Evolutionary conservation across 2,113 vertebrate species (phyloP).

Genomic region (Gorsachius goisagi): DNA sequence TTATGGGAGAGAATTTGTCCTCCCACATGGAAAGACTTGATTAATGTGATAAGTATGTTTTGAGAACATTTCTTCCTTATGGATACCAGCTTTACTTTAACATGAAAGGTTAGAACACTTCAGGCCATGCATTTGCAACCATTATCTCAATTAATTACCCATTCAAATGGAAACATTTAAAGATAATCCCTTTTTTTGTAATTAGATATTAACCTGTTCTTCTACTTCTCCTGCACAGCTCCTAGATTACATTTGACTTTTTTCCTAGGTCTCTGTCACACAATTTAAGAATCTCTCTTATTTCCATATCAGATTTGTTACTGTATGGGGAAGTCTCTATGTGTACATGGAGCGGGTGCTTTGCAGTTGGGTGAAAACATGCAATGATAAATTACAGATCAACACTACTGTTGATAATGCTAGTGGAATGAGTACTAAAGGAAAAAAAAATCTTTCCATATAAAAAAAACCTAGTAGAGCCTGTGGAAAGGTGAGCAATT

Average conservation of each 20-base stretch:
- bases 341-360: accelerated
- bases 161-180: neutral
- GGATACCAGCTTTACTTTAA: neutral
- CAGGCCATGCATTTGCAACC: neutral
- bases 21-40: neutral
- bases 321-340: neutral
- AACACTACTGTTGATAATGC: neutral
- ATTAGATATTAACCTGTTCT: neutral
- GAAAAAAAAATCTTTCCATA: neutral
- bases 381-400: neutral
- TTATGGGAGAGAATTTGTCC: neutral
- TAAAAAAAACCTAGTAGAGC: neutral
- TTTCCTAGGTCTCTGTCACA: neutral
- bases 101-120: neutral
- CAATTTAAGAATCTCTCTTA: neutral
- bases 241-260: neutral
- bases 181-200: neutral
- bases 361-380: neutral
- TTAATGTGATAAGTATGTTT: neutral
- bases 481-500: neutral
- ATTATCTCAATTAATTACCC: slow-evolving; percentile 23
- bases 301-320: neutral
- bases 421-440: neutral
- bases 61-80: neutral
- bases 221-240: neutral